Percentiles rank a stretch among this genome's conserved stretches.
phyloP scores from a whole-genome alignment of 2,113 vertebrate species.

The Gadus macrocephalus region DNA sequence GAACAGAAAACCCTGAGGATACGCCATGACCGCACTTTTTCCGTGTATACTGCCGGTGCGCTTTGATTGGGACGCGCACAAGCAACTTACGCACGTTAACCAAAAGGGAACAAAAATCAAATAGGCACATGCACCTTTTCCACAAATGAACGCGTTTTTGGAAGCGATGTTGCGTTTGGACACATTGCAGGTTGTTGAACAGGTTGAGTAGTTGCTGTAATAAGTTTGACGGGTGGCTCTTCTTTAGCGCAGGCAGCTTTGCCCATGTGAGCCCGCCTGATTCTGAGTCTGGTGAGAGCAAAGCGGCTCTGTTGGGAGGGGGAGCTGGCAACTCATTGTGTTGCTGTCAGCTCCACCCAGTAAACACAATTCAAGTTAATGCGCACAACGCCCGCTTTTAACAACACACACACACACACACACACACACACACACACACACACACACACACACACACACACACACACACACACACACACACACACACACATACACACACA shows the following conservation, averaged over 20 bases:
- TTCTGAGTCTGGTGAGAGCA: slow-evolving; percentile 56
- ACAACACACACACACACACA: background rate
- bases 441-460: background rate
- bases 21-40: slow-evolving; percentile 80
- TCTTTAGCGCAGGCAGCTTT: background rate
- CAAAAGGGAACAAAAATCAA: slow-evolving; percentile 26
- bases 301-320: slow-evolving; percentile 77
- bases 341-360: slow-evolving; percentile 30
- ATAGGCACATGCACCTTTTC: slow-evolving; percentile 34
- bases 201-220: background rate
- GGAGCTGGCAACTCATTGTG: slow-evolving; percentile 57
- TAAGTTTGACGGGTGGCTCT: background rate
- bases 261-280: background rate
- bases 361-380: background rate
- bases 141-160: slow-evolving; percentile 5
- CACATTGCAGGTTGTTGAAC: background rate
- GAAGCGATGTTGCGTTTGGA: too few species aligned
- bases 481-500: slow-evolving; percentile 1
- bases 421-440: slow-evolving; percentile 7
- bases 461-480: slow-evolving; percentile 6
- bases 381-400: background rate
- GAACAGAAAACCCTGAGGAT: slow-evolving; percentile 93
- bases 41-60: slow-evolving; percentile 35
- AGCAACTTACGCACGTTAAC: slow-evolving; percentile 18
- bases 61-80: slow-evolving; percentile 29